A percentile compares a stretch with the other conserved stretches of the same genome.
These are phyloP conservation scores for Andrena cerasifolii DNA, from an alignment of 1,140 invertebrate species.

Conservation along the genomic window DNA sequence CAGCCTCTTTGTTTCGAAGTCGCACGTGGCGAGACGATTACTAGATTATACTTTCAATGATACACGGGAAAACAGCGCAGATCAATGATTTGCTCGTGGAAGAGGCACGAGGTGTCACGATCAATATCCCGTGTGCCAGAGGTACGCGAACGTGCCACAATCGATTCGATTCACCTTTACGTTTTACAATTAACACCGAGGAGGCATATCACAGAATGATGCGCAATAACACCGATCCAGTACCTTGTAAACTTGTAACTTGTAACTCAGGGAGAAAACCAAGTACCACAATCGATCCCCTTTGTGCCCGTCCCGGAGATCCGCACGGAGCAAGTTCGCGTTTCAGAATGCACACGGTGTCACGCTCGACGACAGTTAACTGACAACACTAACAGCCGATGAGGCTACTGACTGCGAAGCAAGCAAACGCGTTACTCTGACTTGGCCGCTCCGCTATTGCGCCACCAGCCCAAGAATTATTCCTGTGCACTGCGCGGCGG, in stretches of 20 bases:
- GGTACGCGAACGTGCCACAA: background rate
- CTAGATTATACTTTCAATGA: background rate
- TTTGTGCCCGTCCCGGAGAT: background rate
- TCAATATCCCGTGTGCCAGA: background rate
- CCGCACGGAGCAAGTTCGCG: conserved; percentile 14
- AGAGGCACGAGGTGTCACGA: background rate
- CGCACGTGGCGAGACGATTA: background rate
- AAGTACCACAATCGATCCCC: background rate
- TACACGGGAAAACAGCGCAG: background rate
- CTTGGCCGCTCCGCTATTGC: conserved; percentile 27
- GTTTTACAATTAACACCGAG: background rate
- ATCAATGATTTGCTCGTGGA: background rate
- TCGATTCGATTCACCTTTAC: background rate
- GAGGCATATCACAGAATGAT: background rate
- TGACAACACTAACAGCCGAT: conserved; percentile 32
- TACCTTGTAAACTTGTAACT: conserved; percentile 41
- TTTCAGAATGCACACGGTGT: conserved; percentile 1
- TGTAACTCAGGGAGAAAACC: background rate
- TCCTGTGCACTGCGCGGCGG: conserved; percentile 10
- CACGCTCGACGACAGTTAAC: conserved; percentile 9
- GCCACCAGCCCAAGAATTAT: conserved; percentile 44
- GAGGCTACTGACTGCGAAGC: conserved; percentile 29
- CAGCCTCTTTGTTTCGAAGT: conserved; percentile 1
- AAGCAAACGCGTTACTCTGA: conserved; percentile 5
- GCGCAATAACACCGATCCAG: background rate